phyloP scores from a whole-genome alignment of 1,140 invertebrate genomes.

The Habropoda laboriosa region DNA sequence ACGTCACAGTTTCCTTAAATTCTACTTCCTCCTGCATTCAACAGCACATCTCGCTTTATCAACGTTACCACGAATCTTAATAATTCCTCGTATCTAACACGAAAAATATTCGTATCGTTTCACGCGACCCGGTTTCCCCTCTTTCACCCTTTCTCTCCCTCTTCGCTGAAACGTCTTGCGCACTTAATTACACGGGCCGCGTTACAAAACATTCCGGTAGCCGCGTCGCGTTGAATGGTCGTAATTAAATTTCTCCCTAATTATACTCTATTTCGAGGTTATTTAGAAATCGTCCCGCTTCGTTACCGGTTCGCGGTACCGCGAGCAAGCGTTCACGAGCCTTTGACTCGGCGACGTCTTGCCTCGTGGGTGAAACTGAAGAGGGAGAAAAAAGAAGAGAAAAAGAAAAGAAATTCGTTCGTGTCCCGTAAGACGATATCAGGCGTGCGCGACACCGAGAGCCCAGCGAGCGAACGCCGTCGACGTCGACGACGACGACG shows the following conservation, averaged over 20 bases:
- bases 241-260: slow-evolving; percentile 12
- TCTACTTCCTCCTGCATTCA: too few relatives aligned
- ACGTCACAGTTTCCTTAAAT: neutral
- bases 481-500: too few relatives aligned
- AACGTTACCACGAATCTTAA: neutral
- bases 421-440: slow-evolving; percentile 63
- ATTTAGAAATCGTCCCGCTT: neutral
- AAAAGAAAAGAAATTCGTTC: neutral
- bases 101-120: neutral
- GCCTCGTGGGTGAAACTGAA: too few relatives aligned
- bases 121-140: neutral
- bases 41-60: too few relatives aligned
- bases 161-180: neutral
- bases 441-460: neutral
- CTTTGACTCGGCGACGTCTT: neutral
- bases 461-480: too few relatives aligned
- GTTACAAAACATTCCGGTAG: neutral
- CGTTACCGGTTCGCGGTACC: neutral
- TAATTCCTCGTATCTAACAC: neutral
- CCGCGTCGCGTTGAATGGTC: neutral
- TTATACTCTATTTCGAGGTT: slow-evolving; percentile 36
- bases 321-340: neutral
- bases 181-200: neutral
- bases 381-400: neutral
- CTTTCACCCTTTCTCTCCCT: too few relatives aligned